These are phyloP conservation scores for Pangasianodon hypophthalmus DNA, from an alignment of 2,113 vertebrate species.

Conservation along the genomic window DNA sequence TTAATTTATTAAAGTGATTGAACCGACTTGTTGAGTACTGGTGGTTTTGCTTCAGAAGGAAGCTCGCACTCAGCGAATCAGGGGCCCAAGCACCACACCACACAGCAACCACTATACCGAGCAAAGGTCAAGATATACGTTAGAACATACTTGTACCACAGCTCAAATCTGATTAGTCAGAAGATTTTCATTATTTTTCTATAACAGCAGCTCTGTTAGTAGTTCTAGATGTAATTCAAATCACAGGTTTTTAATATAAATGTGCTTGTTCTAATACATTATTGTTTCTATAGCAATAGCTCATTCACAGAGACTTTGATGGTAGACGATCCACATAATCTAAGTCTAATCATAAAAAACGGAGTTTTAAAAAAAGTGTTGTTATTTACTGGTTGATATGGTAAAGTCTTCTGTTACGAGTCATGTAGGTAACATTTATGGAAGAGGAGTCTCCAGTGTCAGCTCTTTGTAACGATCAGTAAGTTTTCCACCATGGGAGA, in stretches of 20 bases:
- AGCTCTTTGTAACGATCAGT: neutral
- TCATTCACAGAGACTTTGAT: neutral
- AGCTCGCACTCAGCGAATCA: constrained; percentile 6
- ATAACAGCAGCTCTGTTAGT: neutral
- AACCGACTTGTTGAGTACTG: neutral
- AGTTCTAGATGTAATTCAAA: neutral
- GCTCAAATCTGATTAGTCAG: neutral
- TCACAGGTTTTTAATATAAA: neutral
- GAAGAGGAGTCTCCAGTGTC: neutral
- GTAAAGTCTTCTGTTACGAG: neutral
- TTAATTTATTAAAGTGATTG: constrained; percentile 47
- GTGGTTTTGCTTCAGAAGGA: constrained; percentile 49
- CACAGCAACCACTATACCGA: neutral
- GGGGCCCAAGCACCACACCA: no score
- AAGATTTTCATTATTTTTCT: no score
- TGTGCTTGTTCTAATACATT: neutral
- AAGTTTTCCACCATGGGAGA: neutral
- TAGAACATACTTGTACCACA: neutral
- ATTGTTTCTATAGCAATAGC: no score
- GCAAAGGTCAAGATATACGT: neutral
- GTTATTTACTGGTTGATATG: neutral
- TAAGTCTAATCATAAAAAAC: neutral
- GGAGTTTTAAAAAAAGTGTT: no score
- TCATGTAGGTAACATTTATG: neutral
- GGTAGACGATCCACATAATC: neutral